These are phyloP conservation scores for Miltochrista miniata DNA, from an alignment of 2,888 invertebrate species.

Conservation along the genomic window DNA sequence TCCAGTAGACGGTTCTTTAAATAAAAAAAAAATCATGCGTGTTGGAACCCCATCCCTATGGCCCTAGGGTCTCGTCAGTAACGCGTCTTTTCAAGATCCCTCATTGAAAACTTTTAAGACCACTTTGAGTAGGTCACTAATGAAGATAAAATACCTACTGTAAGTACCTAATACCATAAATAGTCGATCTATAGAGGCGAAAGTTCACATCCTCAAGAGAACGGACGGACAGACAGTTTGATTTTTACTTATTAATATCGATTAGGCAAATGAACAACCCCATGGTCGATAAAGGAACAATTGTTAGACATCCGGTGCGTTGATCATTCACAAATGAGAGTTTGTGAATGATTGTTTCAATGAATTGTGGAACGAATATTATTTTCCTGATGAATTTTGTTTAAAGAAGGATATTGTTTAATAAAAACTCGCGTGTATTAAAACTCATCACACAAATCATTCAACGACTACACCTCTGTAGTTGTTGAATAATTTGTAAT, in stretches of 20 bases:
- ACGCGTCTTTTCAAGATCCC: no score
- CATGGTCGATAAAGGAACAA: conserved; percentile 40
- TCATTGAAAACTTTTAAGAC: no score
- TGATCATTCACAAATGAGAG: conserved; percentile 32
- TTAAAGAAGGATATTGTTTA: no score
- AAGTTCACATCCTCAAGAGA: neutral
- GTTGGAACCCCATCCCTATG: no score
- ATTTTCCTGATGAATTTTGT: neutral
- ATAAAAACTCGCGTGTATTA: no score
- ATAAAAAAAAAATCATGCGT: no score
- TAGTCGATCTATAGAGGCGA: neutral
- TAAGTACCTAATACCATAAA: neutral
- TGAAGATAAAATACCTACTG: no score
- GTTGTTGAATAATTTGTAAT: no score
- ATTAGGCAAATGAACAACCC: conserved; percentile 51
- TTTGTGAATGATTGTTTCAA: neutral
- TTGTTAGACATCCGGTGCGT: conserved; percentile 38
- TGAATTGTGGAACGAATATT: neutral
- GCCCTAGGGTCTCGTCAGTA: neutral
- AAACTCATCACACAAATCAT: no score
- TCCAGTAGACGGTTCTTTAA: no score
- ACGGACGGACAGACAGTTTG: conserved; percentile 32
- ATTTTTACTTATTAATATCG: conserved; percentile 50
- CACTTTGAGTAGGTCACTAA: no score
- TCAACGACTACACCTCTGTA: no score